Percentiles rank a stretch among this genome's conserved stretches.
phyloP scores from a whole-genome alignment of 1,140 invertebrate species.

The Mamestra configurata region DNA sequence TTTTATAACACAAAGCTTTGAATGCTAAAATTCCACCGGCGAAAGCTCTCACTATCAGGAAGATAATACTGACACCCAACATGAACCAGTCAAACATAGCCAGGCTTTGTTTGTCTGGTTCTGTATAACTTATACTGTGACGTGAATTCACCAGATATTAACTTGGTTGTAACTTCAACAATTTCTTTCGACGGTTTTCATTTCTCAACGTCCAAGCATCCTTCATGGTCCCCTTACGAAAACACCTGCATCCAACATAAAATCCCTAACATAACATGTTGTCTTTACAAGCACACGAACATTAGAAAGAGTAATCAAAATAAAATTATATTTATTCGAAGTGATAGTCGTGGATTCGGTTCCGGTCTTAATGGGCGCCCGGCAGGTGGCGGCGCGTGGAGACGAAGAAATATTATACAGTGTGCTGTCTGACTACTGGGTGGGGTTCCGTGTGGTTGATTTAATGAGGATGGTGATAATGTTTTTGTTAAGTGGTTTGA shows the following conservation, averaged over 20 bases:
- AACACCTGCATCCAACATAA: neutral
- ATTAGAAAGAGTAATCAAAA: constrained; percentile 76
- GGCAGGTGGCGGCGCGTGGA: constrained; percentile 67
- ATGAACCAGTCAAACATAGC: too few species aligned
- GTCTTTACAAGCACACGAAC: constrained; percentile 60
- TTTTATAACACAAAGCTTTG: too few species aligned
- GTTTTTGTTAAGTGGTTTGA: neutral
- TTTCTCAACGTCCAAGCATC: constrained; percentile 2
- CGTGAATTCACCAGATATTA: neutral
- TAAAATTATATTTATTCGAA: constrained; percentile 75
- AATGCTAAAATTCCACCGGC: too few species aligned
- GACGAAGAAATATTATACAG: constrained; percentile 44
- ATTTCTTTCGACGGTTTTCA: neutral
- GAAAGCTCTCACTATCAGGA: too few species aligned
- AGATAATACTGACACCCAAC: too few species aligned
- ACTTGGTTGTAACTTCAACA: neutral
- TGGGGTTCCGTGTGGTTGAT: constrained; percentile 24
- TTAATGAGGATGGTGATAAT: neutral
- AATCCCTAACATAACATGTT: constrained; percentile 33
- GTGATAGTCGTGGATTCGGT: constrained; percentile 69
- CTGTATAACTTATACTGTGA: neutral
- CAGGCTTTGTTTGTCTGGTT: too few species aligned
- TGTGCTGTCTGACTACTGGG: constrained; percentile 6
- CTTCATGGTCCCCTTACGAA: neutral
- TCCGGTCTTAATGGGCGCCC: constrained; percentile 70